Conservation (phyloP, 2,113 vertebrate species). For the Himantopus leucocephalus region DNA sequence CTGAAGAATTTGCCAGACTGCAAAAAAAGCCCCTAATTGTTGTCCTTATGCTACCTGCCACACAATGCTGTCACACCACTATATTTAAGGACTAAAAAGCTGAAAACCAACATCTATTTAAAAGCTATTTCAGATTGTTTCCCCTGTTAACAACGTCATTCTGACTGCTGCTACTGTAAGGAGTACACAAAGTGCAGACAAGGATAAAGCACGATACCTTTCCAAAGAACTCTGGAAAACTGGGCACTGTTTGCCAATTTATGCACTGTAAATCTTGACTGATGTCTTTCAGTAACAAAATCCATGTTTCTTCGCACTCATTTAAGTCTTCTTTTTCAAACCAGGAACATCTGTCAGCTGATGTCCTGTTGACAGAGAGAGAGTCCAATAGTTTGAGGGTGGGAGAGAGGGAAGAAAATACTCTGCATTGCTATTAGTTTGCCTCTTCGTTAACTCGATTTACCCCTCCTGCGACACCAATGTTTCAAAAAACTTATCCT, state of each 20-base stretch:
- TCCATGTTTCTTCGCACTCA: conserved; percentile 74
- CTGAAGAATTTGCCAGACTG: background rate
- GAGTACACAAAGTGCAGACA: background rate
- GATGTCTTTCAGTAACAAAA: conserved; percentile 58
- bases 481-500: background rate
- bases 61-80: background rate
- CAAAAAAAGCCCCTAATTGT: background rate
- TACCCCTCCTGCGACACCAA: background rate
- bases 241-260: conserved; percentile 61
- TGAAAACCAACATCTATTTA: background rate
- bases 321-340: conserved; percentile 65
- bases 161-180: background rate
- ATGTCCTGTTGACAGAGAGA: background rate
- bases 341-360: conserved; percentile 43
- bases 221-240: conserved; percentile 64
- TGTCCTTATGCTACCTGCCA: background rate
- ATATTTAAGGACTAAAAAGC: background rate
- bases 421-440: background rate
- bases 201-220: background rate
- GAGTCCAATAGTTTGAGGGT: background rate
- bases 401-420: background rate
- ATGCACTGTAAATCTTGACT: conserved; percentile 13
- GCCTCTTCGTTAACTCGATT: background rate
- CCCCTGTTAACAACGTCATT: background rate
- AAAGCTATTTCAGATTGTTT: background rate